Percentiles rank a stretch among this genome's conserved stretches.
These are phyloP conservation scores for Oxyruncus cristatus DNA, from an alignment of 2,113 vertebrate species.

Conservation along the genomic window DNA sequence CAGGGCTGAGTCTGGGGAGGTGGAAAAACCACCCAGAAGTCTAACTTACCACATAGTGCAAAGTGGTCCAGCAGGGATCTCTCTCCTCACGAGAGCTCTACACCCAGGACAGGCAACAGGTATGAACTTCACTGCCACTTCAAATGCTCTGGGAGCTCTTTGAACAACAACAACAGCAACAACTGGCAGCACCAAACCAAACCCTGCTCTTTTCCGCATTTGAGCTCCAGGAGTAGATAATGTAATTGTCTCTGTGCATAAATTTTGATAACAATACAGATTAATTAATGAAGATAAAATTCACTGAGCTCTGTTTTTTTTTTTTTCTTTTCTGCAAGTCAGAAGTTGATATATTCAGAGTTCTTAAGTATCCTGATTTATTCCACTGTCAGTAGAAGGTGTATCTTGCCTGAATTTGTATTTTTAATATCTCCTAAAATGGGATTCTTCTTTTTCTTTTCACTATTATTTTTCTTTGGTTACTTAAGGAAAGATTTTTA, in stretches of 20 bases:
- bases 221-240: fast-evolving
- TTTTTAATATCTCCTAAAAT: background rate
- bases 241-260: background rate
- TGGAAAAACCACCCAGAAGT: background rate
- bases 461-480: background rate
- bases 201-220: background rate
- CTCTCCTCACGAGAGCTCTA: background rate
- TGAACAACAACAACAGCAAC: background rate
- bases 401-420: background rate
- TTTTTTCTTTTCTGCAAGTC: background rate
- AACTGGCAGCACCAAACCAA: background rate
- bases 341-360: background rate
- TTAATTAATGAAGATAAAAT: background rate
- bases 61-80: background rate
- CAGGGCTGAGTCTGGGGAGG: background rate
- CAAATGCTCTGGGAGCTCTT: background rate
- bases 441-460: background rate
- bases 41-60: fast-evolving
- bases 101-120: fast-evolving
- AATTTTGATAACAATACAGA: background rate
- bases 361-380: background rate
- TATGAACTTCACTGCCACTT: background rate
- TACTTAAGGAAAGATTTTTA: background rate
- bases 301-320: background rate
- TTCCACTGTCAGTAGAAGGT: background rate